Evolutionary conservation across 2,113 vertebrate species (phyloP).

Genomic region (Vanacampus margaritifer): DNA sequence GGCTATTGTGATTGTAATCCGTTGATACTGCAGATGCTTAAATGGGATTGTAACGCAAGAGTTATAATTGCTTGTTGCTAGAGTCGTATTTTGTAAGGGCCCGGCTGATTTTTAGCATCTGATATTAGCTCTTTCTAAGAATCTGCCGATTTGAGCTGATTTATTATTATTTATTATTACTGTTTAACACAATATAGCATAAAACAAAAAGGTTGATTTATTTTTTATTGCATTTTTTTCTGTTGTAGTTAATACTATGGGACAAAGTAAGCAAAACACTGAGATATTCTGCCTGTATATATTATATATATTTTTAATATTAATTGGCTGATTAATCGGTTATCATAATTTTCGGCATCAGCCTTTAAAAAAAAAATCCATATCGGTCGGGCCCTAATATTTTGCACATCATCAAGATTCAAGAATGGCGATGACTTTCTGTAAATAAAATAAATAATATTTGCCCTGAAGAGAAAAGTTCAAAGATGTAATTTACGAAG

Average conservation of each 20-base stretch:
- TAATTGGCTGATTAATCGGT: neutral
- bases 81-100: neutral
- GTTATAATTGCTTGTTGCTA: neutral
- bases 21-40: neutral
- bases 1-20: constrained; percentile 3
- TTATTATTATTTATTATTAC: too few species aligned
- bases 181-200: too few species aligned
- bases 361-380: too few species aligned
- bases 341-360: neutral
- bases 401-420: neutral
- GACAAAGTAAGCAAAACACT: neutral
- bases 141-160: too few species aligned
- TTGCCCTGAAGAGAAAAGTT: neutral
- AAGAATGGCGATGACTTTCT: neutral
- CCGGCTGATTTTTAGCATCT: too few species aligned
- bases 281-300: neutral
- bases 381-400: neutral
- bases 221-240: too few species aligned
- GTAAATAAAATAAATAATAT: neutral
- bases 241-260: neutral
- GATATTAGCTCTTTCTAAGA: too few species aligned
- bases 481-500: neutral
- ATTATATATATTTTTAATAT: too few species aligned
- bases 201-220: too few species aligned
- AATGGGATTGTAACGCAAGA: neutral